Conservation (phyloP, 2,888 invertebrate species). For the Pristionchus entomophagus region DNA sequence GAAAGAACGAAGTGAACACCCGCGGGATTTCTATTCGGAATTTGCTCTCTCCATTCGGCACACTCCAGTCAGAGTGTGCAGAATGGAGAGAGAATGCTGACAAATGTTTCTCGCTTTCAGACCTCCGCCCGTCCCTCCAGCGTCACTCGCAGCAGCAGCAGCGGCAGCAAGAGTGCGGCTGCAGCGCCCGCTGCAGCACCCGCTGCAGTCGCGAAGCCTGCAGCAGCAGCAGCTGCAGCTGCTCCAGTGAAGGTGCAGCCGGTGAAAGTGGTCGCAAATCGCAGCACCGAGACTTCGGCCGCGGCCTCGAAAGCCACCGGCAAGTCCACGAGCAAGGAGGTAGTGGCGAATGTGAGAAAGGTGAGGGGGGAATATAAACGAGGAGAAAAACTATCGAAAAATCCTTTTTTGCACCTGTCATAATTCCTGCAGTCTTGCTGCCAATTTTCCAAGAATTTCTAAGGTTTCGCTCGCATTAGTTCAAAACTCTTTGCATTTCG, state of each 20-base stretch:
- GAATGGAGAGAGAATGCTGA: too few relatives aligned
- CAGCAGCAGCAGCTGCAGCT: neutral
- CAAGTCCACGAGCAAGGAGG: neutral
- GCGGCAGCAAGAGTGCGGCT: neutral
- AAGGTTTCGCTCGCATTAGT: too few relatives aligned
- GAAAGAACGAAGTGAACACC: neutral
- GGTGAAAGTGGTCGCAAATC: too few relatives aligned
- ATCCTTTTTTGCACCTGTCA: too few relatives aligned
- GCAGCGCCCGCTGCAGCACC: neutral
- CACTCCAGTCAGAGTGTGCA: too few relatives aligned
- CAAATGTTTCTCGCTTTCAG: too few relatives aligned
- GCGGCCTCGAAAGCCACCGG: neutral
- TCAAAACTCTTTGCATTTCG: neutral
- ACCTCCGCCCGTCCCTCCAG: neutral
- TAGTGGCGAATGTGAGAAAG: constrained; percentile 12
- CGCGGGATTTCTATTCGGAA: too few relatives aligned
- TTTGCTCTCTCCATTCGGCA: too few relatives aligned
- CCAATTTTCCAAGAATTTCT: too few relatives aligned
- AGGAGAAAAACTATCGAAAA: too few relatives aligned
- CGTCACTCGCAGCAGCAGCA: neutral
- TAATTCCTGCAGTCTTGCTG: too few relatives aligned
- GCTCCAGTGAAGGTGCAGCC: neutral
- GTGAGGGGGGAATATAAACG: neutral
- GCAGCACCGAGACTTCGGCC: neutral
- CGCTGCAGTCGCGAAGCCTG: neutral